Percentiles rank a stretch among this genome's conserved stretches.
These are phyloP conservation scores for Heteromyza rotundicornis DNA, from an alignment of 2,888 invertebrate species.

Conservation along the genomic window DNA sequence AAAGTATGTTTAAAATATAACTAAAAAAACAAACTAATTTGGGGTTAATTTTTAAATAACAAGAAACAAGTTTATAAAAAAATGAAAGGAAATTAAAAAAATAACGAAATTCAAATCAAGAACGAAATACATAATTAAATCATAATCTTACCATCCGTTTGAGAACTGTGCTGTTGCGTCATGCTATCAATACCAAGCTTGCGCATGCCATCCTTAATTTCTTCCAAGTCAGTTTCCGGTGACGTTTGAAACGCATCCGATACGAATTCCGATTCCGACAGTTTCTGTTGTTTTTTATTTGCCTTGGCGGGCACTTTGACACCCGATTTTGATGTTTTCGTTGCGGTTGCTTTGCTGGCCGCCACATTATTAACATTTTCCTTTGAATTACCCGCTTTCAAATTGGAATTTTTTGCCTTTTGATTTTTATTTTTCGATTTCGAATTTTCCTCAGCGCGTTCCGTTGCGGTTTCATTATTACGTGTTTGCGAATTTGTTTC, in stretches of 20 bases:
- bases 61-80: constrained; percentile 8
- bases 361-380: neutral
- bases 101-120: constrained; percentile 29
- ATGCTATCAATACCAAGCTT: constrained; percentile 71
- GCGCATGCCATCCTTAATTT: constrained; percentile 78
- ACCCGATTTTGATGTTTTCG: neutral
- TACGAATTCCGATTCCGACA: constrained; percentile 73
- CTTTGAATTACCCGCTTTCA: neutral
- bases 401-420: neutral
- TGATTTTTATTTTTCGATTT: too few species aligned
- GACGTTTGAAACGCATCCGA: constrained; percentile 74
- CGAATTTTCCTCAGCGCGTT: neutral
- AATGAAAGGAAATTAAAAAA: constrained; percentile 22
- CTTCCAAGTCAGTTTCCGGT: constrained; percentile 71
- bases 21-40: constrained; percentile 7
- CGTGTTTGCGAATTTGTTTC: too few species aligned
- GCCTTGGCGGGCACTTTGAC: neutral
- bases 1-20: constrained; percentile 10
- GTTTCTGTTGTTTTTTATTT: constrained; percentile 24
- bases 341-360: too few species aligned
- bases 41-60: constrained; percentile 17
- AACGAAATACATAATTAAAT: constrained; percentile 30
- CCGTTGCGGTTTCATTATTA: neutral
- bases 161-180: constrained; percentile 62
- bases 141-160: constrained; percentile 49